Conservation (phyloP, 2,797 vertebrate genomes). For the Myotis findleyi region DNA sequence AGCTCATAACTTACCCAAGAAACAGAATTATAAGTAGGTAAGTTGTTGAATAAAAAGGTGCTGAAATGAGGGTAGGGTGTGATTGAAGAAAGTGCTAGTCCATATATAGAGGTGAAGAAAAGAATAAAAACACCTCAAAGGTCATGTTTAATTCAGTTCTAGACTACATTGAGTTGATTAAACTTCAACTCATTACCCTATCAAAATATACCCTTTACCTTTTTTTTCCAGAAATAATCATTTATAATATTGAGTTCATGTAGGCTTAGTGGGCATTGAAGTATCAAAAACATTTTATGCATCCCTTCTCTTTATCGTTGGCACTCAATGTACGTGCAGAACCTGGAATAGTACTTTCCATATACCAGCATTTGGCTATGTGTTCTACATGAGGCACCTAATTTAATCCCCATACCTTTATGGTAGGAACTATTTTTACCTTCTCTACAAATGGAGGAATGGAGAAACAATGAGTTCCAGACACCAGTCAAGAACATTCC, state of each 20-base stretch:
- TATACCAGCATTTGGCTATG: not conserved
- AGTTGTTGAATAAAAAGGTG: not conserved
- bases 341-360: not conserved
- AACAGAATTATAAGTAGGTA: not conserved
- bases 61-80: not conserved
- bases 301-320: not conserved
- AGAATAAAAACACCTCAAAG: not conserved
- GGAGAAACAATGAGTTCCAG: not conserved
- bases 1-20: not conserved
- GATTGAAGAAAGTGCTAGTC: not conserved
- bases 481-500: not conserved
- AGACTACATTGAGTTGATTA: not conserved
- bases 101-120: not conserved
- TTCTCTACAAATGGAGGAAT: not conserved
- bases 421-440: not conserved
- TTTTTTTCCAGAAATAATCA: not conserved
- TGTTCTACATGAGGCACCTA: accelerated
- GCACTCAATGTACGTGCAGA: not conserved
- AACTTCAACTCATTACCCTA: not conserved
- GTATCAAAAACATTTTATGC: not conserved
- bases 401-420: not conserved
- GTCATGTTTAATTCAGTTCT: not conserved
- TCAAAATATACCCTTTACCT: not conserved
- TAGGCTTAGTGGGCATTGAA: not conserved
- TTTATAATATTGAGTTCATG: not conserved